These are phyloP conservation scores for Gymnobelideus leadbeateri DNA, from an alignment of 2,113 vertebrate genomes.

Conservation along the genomic window DNA sequence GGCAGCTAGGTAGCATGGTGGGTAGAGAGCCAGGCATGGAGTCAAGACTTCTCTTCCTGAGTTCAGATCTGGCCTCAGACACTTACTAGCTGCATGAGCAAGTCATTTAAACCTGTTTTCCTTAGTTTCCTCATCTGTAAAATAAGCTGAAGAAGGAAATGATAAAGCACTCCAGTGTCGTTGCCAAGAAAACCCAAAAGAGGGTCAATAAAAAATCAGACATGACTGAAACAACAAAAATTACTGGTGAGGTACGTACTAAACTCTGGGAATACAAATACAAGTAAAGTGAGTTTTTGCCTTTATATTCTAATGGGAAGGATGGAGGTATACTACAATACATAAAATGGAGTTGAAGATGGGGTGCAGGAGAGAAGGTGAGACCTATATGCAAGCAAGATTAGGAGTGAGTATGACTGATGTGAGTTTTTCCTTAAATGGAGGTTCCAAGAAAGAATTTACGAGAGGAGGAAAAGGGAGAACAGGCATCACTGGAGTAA, in stretches of 20 bases:
- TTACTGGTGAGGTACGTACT: background rate
- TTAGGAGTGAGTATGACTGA: background rate
- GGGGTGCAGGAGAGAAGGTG: background rate
- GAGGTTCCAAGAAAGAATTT: background rate
- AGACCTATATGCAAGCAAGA: background rate
- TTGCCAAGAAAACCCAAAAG: background rate
- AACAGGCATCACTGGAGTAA: background rate
- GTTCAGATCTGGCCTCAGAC: background rate
- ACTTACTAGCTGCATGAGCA: background rate
- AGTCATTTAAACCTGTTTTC: background rate
- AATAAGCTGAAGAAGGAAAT: background rate
- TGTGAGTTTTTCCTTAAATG: too few relatives aligned
- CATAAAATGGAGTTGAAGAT: background rate
- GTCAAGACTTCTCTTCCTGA: background rate
- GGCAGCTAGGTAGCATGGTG: background rate
- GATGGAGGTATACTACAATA: background rate
- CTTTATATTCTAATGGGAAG: background rate
- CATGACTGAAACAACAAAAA: background rate
- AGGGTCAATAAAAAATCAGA: background rate
- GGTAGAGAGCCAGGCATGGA: background rate
- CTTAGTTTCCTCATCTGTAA: background rate
- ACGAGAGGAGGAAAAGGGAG: background rate
- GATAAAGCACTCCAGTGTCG: background rate
- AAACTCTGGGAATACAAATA: background rate
- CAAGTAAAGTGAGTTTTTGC: background rate